These are phyloP conservation scores for Labia minor DNA, from an alignment of 2,888 invertebrate species.

Conservation along the genomic window DNA sequence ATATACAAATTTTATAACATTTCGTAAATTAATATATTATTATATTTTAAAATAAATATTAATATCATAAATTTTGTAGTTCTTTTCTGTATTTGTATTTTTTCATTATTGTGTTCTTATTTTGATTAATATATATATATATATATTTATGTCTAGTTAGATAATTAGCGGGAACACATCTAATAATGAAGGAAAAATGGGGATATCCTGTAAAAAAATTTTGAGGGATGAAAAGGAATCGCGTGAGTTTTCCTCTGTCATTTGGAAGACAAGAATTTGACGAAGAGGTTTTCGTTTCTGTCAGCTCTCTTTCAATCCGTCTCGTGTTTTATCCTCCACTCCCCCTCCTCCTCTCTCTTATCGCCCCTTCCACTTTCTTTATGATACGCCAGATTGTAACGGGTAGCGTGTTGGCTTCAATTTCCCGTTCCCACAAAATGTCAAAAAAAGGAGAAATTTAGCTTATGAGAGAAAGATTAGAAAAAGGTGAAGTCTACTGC, in stretches of 20 bases:
- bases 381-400: constrained; percentile 7
- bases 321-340: too few species aligned
- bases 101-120: too few species aligned
- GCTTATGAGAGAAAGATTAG: constrained; percentile 1
- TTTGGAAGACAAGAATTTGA: neutral
- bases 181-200: neutral
- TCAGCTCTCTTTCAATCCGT: too few species aligned
- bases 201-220: neutral
- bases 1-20: too few species aligned
- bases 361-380: neutral
- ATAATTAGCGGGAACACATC: too few species aligned
- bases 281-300: neutral
- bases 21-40: too few species aligned
- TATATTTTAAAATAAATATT: too few species aligned
- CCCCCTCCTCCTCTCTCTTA: too few species aligned
- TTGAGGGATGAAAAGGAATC: neutral
- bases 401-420: neutral
- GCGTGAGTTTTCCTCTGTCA: neutral
- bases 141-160: too few species aligned
- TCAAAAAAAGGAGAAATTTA: neutral
- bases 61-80: too few species aligned
- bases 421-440: constrained; percentile 3
- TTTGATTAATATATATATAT: too few species aligned
- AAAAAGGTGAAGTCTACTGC: neutral
- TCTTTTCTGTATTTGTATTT: too few species aligned